Evolutionary conservation across 2,797 vertebrate species (phyloP), one percentile per base, ranked within the genome.

Genomic region (Microchirus variegatus): DNA sequence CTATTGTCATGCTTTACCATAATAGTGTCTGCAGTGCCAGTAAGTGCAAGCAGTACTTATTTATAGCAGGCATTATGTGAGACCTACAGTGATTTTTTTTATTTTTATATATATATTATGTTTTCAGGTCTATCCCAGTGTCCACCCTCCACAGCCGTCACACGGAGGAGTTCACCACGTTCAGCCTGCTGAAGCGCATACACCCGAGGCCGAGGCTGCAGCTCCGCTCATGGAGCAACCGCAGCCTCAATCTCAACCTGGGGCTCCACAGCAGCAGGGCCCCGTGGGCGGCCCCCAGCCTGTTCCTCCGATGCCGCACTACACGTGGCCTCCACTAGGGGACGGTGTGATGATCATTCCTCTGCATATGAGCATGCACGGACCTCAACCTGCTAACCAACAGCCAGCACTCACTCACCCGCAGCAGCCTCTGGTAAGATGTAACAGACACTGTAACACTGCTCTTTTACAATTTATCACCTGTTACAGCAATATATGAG

Each of bases 371-470:
- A 52, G 5, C 16, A 1, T 68, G 4, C 51, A 65, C 5, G 72
- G 68, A 64, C 16, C 67, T 44, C 79, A 74, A 41, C 59, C 59
- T 35, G n/a, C 53, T 10, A 73, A 74, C 62, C 81, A 81, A 75
- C 73, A 81, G 77, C 73, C 64, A 1, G 10, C 35, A 13, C 26
- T 66, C 17, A 53, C 63, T 42, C 83, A 86, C 17, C 55, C 63
- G 42, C 83, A 86, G 47, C 83, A 85, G 36, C 83, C 80, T 48
- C 46, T 77, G 74, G 86, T 86, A 75, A 35, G 82, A 58, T 2
- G n/a, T n/a, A n/a, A n/a, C n/a, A n/a, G n/a, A n/a, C n/a, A n/a
- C n/a, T n/a, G n/a, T n/a, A n/a, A n/a, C n/a, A n/a, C n/a, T n/a
- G n/a, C n/a, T n/a, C 31, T 42, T 42, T 15, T 15, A 2, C 10